A percentile compares a stretch with the other conserved stretches of the same genome.
Evolutionary conservation across 2,113 vertebrate genomes (phyloP).

Genomic region (Silurus asotus): DNA sequence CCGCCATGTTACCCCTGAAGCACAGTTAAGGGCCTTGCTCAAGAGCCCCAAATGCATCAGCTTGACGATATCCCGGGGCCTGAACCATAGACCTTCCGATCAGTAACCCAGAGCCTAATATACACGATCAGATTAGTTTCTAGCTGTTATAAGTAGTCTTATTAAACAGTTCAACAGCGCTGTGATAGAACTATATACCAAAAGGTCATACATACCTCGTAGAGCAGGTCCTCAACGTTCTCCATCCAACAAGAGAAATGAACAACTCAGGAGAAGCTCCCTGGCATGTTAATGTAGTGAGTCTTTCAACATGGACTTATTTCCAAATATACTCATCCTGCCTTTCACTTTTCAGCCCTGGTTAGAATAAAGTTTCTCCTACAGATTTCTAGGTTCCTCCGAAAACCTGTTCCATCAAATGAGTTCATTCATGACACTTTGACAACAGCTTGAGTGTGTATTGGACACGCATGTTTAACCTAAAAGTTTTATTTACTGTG

Average conservation of each 20-base stretch:
- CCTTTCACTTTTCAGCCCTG: neutral
- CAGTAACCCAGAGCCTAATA: too few relatives aligned
- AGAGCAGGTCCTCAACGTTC: neutral
- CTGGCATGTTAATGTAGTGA: neutral
- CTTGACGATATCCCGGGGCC: too few relatives aligned
- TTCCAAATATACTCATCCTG: neutral
- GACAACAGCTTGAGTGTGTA: neutral
- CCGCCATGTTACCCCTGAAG: too few relatives aligned
- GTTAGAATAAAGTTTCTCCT: neutral
- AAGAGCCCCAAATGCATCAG: too few relatives aligned
- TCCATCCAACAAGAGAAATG: neutral
- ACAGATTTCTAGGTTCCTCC: neutral
- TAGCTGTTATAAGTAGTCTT: neutral
- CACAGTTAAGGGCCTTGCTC: too few relatives aligned
- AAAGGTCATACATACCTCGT: neutral
- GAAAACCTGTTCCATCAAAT: neutral
- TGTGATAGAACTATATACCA: neutral
- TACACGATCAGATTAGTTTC: neutral
- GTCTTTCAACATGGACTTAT: neutral
- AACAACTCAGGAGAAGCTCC: neutral
- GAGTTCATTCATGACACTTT: neutral
- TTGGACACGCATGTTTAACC: neutral
- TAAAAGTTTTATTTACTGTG: neutral
- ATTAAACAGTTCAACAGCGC: neutral
- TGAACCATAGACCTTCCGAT: too few relatives aligned